Percentiles rank a stretch among this genome's conserved stretches.
phyloP scores from a whole-genome alignment of 2,888 invertebrate species.

The Rhogogaster chlorosoma region DNA sequence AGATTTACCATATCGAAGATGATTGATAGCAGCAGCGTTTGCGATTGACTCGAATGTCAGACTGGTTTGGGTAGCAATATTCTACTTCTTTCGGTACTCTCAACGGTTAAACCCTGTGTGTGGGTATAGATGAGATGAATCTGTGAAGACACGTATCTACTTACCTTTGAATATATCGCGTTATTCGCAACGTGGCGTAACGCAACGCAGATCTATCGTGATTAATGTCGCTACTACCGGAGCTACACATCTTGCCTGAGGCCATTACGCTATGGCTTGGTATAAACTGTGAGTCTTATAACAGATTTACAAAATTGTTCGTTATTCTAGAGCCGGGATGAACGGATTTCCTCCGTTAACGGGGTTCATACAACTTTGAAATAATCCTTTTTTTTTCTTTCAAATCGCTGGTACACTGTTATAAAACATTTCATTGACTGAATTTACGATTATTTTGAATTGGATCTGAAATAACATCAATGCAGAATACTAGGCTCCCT shows the following conservation, averaged over 20 bases:
- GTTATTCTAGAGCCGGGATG: slow-evolving; percentile 1
- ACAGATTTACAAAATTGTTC: background rate
- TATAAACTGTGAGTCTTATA: slow-evolving; percentile 24
- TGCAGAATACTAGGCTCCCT: too few relatives aligned
- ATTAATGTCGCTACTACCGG: slow-evolving; percentile 61
- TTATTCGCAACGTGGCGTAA: slow-evolving; percentile 29
- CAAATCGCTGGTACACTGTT: too few relatives aligned
- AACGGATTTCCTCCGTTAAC: background rate
- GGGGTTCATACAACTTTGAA: too few relatives aligned
- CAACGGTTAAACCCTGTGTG: background rate
- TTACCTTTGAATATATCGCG: background rate
- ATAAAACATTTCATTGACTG: too few relatives aligned
- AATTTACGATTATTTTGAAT: too few relatives aligned
- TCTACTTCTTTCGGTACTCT: slow-evolving; percentile 31
- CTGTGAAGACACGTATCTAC: background rate
- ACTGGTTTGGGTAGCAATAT: slow-evolving; percentile 33
- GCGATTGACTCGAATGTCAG: slow-evolving; percentile 47
- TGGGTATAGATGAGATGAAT: background rate
- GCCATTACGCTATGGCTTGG: slow-evolving; percentile 26
- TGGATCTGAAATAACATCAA: too few relatives aligned
- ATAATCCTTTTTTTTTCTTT: too few relatives aligned
- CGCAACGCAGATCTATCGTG: slow-evolving; percentile 58
- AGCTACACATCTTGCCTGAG: slow-evolving; percentile 51
- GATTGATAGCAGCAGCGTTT: slow-evolving; percentile 68
- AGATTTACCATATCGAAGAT: slow-evolving; percentile 56